phyloP scores from a whole-genome alignment of 2,797 vertebrate genomes.

The Danio kyathit region DNA sequence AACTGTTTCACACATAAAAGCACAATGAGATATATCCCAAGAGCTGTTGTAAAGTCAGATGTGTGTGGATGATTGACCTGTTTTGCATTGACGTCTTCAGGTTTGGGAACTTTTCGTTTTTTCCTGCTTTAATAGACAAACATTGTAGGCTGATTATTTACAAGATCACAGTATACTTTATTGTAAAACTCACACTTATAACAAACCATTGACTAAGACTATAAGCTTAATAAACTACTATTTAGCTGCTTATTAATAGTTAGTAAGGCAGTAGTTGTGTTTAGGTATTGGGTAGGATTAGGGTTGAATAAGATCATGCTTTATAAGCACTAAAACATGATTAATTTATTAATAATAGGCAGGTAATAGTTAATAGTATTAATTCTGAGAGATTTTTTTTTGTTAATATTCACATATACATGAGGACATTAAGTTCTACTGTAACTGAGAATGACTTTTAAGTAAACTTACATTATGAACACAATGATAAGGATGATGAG shows the following conservation, averaged over 20 bases:
- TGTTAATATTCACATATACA: too few relatives aligned
- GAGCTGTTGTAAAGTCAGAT: too few relatives aligned
- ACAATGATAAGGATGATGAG: not conserved
- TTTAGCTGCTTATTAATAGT: too few relatives aligned
- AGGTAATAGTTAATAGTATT: not conserved
- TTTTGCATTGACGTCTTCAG: not conserved
- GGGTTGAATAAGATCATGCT: too few relatives aligned
- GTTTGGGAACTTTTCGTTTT: not conserved
- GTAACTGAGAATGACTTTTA: not conserved
- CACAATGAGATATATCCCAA: not conserved
- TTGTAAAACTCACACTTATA: too few relatives aligned
- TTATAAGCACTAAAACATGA: too few relatives aligned
- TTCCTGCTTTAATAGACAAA: not conserved
- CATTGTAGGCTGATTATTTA: not conserved
- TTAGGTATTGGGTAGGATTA: too few relatives aligned
- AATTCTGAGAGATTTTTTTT: not conserved
- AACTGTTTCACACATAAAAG: not conserved
- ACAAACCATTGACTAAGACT: too few relatives aligned
- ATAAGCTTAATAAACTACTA: too few relatives aligned
- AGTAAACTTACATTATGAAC: not conserved
- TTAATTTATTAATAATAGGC: too few relatives aligned
- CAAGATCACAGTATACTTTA: too few relatives aligned
- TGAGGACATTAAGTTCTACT: not conserved
- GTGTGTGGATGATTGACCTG: not conserved
- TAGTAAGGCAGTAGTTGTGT: too few relatives aligned